Percentiles rank a stretch among this genome's conserved stretches.
Conservation (phyloP, 2,113 vertebrate genomes). For the Panurus biarmicus region DNA sequence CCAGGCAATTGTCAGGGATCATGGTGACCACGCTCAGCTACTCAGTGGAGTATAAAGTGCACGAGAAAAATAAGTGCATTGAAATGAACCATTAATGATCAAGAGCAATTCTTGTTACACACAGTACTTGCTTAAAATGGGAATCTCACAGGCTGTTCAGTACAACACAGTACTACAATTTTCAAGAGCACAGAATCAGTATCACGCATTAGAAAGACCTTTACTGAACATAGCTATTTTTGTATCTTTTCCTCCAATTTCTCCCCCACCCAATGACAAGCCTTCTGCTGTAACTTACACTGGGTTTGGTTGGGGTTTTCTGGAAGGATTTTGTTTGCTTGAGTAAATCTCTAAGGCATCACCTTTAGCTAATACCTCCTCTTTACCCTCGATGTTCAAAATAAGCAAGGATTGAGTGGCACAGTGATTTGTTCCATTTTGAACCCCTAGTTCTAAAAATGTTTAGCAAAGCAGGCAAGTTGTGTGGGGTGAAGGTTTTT, state of each 20-base stretch:
- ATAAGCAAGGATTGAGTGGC: neutral
- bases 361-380: neutral
- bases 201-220: neutral
- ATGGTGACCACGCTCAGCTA: neutral
- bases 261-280: neutral
- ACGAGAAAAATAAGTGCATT: conserved; percentile 30
- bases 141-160: neutral
- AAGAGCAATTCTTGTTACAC: neutral
- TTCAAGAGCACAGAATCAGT: neutral
- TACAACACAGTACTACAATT: neutral
- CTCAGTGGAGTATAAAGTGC: conserved; percentile 3
- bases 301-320: neutral
- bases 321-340: neutral
- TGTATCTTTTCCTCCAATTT: neutral
- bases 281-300: neutral
- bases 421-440: neutral
- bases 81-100: neutral
- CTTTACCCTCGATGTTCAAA: neutral
- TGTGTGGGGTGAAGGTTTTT: neutral
- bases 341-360: neutral
- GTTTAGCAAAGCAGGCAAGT: neutral
- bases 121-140: neutral
- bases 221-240: neutral
- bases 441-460: neutral
- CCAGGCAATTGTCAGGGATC: neutral